Percentiles rank a stretch among this genome's conserved stretches.
These are phyloP conservation scores for Crotalus helleri DNA, from an alignment of 2,113 vertebrate species.

Conservation along the genomic window DNA sequence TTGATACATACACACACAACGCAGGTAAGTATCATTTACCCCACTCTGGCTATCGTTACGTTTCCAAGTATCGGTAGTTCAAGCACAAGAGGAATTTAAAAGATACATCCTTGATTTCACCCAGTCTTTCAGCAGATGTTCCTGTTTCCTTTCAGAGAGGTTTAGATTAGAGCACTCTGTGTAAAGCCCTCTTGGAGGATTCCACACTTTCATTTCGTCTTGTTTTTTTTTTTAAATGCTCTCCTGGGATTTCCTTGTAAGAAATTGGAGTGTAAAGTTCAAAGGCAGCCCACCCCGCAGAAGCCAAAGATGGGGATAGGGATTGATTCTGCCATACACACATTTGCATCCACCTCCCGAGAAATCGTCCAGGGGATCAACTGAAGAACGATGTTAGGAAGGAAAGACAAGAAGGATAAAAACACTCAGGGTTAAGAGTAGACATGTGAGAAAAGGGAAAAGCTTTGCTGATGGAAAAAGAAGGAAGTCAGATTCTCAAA, in stretches of 20 bases:
- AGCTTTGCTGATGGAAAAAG: slow-evolving; percentile 42
- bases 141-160: neutral
- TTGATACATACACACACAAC: neutral
- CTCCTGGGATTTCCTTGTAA: slow-evolving; percentile 74
- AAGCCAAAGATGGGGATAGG: slow-evolving; percentile 51
- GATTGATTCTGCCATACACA: slow-evolving; percentile 86
- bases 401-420: slow-evolving; percentile 85
- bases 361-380: slow-evolving; percentile 93
- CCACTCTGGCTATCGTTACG: neutral
- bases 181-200: neutral
- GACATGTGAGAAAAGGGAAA: slow-evolving; percentile 64
- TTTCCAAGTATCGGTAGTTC: neutral
- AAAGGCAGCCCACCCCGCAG: slow-evolving; percentile 66
- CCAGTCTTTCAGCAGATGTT: neutral
- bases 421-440: slow-evolving; percentile 70
- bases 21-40: neutral
- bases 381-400: slow-evolving; percentile 85
- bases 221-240: slow-evolving; percentile 40
- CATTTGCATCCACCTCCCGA: slow-evolving; percentile 98
- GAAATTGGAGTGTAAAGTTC: slow-evolving; percentile 83
- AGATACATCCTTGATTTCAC: neutral
- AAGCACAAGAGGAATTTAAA: neutral
- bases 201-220: slow-evolving; percentile 4
- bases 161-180: neutral
- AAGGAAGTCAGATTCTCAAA: slow-evolving; percentile 29